Evolutionary conservation across 1,140 invertebrate species (phyloP).

Genomic region (Formica exsecta): DNA sequence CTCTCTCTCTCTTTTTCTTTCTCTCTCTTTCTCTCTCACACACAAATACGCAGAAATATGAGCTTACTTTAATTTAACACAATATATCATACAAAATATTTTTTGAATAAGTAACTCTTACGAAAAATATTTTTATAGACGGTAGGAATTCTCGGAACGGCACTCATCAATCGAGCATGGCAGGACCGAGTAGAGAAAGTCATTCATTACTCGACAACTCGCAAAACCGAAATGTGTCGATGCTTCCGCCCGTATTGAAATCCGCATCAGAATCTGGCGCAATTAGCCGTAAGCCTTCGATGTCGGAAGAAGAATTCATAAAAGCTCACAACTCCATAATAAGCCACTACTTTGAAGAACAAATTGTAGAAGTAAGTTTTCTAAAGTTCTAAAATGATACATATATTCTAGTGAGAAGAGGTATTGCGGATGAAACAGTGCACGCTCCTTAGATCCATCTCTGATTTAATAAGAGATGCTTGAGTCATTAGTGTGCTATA

Average conservation of each 20-base stretch:
- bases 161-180: slow-evolving; percentile 86
- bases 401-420: neutral
- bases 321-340: slow-evolving; percentile 74
- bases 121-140: slow-evolving; percentile 80
- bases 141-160: slow-evolving; percentile 87
- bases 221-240: slow-evolving; percentile 81
- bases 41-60: neutral
- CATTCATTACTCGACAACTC: slow-evolving; percentile 77
- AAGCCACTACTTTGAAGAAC: slow-evolving; percentile 77
- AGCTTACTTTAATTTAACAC: neutral
- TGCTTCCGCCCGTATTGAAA: slow-evolving; percentile 80
- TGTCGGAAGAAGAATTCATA: slow-evolving; percentile 80
- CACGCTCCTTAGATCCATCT: slow-evolving; percentile 86
- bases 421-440: slow-evolving; percentile 31
- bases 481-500: slow-evolving; percentile 86
- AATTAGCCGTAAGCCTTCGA: slow-evolving; percentile 69
- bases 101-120: neutral
- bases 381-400: neutral
- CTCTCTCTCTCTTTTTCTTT: neutral
- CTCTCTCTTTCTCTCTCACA: neutral
- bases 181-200: slow-evolving; percentile 77
- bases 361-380: slow-evolving; percentile 77
- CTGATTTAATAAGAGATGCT: slow-evolving; percentile 82
- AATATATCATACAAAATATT: neutral
- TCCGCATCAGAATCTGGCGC: slow-evolving; percentile 76